Conservation (phyloP, 2,888 invertebrate species). For the Drosophila algonquin region DNA sequence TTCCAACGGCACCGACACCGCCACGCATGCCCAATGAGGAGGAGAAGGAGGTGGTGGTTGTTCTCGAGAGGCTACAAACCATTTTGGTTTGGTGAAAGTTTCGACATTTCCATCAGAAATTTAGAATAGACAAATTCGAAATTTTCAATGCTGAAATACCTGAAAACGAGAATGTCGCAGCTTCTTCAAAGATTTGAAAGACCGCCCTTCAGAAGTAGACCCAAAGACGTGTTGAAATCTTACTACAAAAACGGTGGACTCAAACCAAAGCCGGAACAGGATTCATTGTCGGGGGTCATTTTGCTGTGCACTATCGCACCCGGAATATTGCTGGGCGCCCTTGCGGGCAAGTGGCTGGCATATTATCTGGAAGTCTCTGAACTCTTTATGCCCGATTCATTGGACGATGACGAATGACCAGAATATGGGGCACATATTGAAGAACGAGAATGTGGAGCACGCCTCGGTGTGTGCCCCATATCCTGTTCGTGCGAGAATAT, state of each 20-base stretch:
- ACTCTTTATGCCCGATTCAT: constrained; percentile 35
- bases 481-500: constrained; percentile 27
- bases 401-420: constrained; percentile 30
- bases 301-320: constrained; percentile 11
- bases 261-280: not conserved
- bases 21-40: constrained; percentile 45
- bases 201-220: constrained; percentile 3
- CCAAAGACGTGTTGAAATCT: not conserved
- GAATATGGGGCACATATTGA: constrained; percentile 3
- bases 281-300: not conserved
- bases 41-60: constrained; percentile 33
- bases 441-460: constrained; percentile 27
- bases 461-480: constrained; percentile 1
- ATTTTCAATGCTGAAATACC: constrained; percentile 1
- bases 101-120: constrained; percentile 41
- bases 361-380: constrained; percentile 38
- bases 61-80: constrained; percentile 22
- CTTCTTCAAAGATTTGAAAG: not conserved
- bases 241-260: constrained; percentile 14
- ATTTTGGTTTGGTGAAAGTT: constrained; percentile 48
- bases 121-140: not conserved
- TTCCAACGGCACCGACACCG: constrained; percentile 34
- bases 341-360: constrained; percentile 32
- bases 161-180: not conserved
- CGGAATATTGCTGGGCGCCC: constrained; percentile 39